A percentile compares a stretch with the other conserved stretches of the same genome.
phyloP scores from a whole-genome alignment of 2,113 vertebrate genomes.

The Notechis scutatus region DNA sequence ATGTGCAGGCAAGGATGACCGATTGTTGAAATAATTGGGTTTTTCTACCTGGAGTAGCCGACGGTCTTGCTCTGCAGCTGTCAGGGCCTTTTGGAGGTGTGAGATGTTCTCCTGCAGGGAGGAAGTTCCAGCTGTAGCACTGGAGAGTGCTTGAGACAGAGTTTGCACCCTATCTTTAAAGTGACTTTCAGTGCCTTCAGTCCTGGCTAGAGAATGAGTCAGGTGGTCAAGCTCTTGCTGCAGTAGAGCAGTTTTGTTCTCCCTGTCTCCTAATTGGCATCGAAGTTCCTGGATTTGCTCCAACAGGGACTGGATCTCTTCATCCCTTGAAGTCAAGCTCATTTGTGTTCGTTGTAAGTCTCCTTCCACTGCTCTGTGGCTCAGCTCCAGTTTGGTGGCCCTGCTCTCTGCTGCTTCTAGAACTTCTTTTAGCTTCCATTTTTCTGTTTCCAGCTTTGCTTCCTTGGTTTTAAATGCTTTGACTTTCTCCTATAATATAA shows the following conservation, averaged over 20 bases:
- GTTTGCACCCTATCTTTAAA: slow-evolving; percentile 70
- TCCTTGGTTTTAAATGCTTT: slow-evolving; percentile 53
- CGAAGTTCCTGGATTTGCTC: slow-evolving; percentile 64
- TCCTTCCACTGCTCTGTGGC: slow-evolving; percentile 65
- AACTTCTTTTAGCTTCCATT: slow-evolving; percentile 65
- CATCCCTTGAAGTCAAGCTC: slow-evolving; percentile 64
- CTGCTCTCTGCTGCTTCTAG: slow-evolving; percentile 67
- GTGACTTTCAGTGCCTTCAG: slow-evolving; percentile 69
- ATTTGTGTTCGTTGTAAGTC: slow-evolving; percentile 71
- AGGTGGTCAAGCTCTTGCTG: slow-evolving; percentile 64
- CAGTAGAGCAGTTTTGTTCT: slow-evolving; percentile 61
- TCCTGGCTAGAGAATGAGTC: slow-evolving; percentile 57
- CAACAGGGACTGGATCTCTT: slow-evolving; percentile 61
- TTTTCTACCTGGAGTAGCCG: slow-evolving; percentile 72
- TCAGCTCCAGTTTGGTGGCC: slow-evolving; percentile 65
- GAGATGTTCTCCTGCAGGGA: slow-evolving; percentile 67
- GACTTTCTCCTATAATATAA: slow-evolving; percentile 64
- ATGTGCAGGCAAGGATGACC: neutral
- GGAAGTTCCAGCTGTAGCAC: slow-evolving; percentile 54
- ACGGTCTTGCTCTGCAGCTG: slow-evolving; percentile 71
- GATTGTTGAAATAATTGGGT: too few relatives aligned
- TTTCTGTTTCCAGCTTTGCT: slow-evolving; percentile 58
- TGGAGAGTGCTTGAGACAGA: slow-evolving; percentile 60
- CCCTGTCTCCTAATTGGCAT: slow-evolving; percentile 69
- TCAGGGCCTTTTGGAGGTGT: slow-evolving; percentile 71